Base-by-base conservation (phyloP, 2,113 vertebrate genomes). In the Phrynocephalus versicolor region DNA sequence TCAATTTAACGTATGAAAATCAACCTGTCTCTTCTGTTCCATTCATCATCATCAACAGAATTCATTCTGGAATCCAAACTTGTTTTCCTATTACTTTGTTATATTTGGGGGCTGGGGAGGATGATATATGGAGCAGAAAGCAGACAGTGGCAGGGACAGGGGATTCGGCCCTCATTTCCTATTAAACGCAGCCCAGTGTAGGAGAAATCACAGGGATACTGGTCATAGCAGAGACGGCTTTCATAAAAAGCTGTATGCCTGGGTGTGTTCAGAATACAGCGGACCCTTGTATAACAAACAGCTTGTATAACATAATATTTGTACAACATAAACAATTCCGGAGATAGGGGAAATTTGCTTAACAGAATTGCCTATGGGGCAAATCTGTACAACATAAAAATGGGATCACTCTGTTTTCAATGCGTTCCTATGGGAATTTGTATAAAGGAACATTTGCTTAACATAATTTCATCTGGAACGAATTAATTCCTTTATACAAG, bases 1-100 rank as follows among this genome's bases (percentile, higher is more conserved):
- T 94, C 94, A 87, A 90, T 93, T 93, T 92, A 90, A 91, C 87
- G 90, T 91, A 88, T 88, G 91, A 95, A 94, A 93, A 93, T 92
- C 94, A 91, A 89, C 79, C 91, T 94, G 93, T 94, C 91, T 89
- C 41, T 90, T 92, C 88, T 90, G 72, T 80, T 94, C 83, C 90
- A 94, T 94, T 93, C 92, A 93, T 95, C 92, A 93, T 93, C 88
- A 92, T 90, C 93, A 94, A 86, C 79, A 64, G 88, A 92, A 94
- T 94, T 93, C 90, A 95, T 92, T 85, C 88, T 90, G 82, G 82
- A 93, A 94, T 93, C 90, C 91, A 92, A 92, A 90, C 87, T 90
- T 91, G 90, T 93, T 95, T 94, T 93, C 78, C 89, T 91, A 92
- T 94, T 92, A 94, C 90, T 90, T 85, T 83, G 88, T 92, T 94